These are phyloP conservation scores for Lithophane ornitopus DNA, from an alignment of 2,888 invertebrate species.

Conservation along the genomic window DNA sequence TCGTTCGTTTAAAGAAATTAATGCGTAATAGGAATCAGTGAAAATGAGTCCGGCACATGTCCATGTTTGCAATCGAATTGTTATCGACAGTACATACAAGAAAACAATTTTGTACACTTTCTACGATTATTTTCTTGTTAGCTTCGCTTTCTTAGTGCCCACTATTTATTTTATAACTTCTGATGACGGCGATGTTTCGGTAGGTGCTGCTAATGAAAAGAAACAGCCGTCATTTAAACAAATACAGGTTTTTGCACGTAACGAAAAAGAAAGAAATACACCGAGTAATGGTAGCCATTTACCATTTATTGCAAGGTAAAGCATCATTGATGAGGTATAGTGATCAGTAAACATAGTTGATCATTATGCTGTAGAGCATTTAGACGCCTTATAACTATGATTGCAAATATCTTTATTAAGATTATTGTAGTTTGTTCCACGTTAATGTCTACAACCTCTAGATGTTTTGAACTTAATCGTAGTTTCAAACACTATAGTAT, in stretches of 20 bases:
- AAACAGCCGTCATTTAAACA: constrained; percentile 53
- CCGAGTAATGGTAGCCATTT: constrained; percentile 27
- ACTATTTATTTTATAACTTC: constrained; percentile 79
- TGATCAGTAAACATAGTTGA: constrained; percentile 7
- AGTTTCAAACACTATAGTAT: not conserved
- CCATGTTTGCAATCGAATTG: constrained; percentile 59
- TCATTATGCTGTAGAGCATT: not conserved
- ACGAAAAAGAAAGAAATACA: constrained; percentile 18
- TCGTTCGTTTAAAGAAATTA: constrained; percentile 17
- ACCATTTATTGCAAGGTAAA: constrained; percentile 34
- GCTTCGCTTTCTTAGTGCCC: constrained; percentile 84
- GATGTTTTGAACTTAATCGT: constrained; percentile 2
- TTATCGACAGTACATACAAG: constrained; percentile 73
- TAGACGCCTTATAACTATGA: not conserved
- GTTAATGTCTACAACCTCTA: not conserved
- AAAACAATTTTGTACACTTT: constrained; percentile 86
- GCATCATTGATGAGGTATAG: not conserved
- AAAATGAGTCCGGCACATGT: constrained; percentile 51
- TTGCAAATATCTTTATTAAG: not conserved
- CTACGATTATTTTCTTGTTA: constrained; percentile 83
- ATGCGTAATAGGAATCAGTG: constrained; percentile 36
- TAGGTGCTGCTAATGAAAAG: constrained; percentile 62
- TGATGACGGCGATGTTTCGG: constrained; percentile 70
- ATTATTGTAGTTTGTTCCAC: not conserved
- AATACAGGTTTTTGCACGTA: constrained; percentile 46